Conservation (phyloP, 2,888 invertebrate species). For the Deilephila porcellus region DNA sequence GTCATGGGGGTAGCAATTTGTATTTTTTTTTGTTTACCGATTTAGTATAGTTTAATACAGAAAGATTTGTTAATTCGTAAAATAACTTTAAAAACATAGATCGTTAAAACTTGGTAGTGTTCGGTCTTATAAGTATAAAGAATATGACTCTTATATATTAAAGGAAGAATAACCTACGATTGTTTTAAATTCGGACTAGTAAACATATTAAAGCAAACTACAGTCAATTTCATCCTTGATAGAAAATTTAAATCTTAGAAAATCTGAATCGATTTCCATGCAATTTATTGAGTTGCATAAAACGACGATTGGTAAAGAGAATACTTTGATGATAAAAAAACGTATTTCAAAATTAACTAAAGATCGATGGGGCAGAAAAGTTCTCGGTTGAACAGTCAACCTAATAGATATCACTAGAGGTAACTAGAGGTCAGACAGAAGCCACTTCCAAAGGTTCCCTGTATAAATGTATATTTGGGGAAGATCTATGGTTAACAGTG, state of each 20-base stretch:
- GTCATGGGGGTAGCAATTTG: not conserved
- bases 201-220: not conserved
- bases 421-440: too few species aligned
- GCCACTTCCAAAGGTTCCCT: too few species aligned
- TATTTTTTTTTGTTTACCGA: not conserved
- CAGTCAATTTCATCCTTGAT: not conserved
- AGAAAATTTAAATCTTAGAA: not conserved
- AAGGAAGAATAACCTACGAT: too few species aligned
- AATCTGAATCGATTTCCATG: conserved; percentile 10
- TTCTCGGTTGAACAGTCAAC: too few species aligned
- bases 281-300: conserved; percentile 10
- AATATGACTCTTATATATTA: too few species aligned
- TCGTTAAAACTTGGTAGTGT: not conserved
- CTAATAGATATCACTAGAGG: too few species aligned
- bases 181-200: not conserved
- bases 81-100: not conserved
- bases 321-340: not conserved
- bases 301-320: not conserved
- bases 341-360: too few species aligned
- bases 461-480: too few species aligned
- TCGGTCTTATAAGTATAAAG: too few species aligned
- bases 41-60: too few species aligned
- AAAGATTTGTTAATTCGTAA: too few species aligned
- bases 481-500: not conserved
- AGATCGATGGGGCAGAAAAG: too few species aligned